Evolutionary conservation across 2,113 vertebrate species (phyloP).

Genomic region (Micronisus gabar): DNA sequence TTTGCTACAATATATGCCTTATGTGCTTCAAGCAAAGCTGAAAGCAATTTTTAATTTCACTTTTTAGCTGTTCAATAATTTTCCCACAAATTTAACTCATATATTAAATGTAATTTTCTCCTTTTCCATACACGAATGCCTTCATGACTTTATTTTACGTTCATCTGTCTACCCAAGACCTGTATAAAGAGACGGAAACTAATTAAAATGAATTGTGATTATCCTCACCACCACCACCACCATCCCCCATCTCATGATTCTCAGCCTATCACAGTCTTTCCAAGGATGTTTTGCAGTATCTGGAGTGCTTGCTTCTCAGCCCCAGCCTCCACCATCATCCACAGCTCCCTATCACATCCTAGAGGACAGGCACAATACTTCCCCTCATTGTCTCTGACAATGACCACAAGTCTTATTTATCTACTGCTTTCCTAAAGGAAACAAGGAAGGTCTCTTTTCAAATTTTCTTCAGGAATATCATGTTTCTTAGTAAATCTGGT

Average conservation of each 20-base stretch:
- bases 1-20: not conserved
- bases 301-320: not conserved
- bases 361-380: not conserved
- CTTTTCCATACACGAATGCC: not conserved
- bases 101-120: not conserved
- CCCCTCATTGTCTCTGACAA: not conserved
- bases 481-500: not conserved
- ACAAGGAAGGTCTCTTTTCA: not conserved
- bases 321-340: not conserved
- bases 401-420: not conserved
- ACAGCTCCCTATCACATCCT: not conserved
- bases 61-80: not conserved
- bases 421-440: no score
- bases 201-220: not conserved
- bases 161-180: not conserved
- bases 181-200: not conserved
- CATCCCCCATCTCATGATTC: not conserved
- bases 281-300: not conserved
- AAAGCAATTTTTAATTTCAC: not conserved
- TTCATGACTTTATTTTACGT: not conserved
- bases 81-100: not conserved
- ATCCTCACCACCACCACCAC: not conserved
- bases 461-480: not conserved
- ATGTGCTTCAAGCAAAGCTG: not conserved
- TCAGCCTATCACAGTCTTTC: not conserved